Conservation (phyloP, 2,888 invertebrate species). For the Thereva unica region DNA sequence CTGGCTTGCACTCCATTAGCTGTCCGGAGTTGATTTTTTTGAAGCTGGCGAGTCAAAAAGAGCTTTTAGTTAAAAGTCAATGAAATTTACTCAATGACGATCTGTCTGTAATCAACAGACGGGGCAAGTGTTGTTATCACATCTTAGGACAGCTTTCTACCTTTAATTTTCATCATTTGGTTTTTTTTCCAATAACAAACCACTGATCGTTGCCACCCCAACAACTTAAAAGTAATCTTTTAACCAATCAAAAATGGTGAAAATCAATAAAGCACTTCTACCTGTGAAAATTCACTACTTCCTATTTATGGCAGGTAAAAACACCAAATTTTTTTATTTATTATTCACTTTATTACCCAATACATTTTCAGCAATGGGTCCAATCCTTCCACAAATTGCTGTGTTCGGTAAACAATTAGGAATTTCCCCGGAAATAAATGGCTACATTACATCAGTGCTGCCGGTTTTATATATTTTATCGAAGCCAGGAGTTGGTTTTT, state of each 20-base stretch:
- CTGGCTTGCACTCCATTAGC: no score
- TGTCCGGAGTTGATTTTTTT: no score
- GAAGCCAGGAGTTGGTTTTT: slow-evolving; percentile 75
- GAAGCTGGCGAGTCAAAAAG: no score
- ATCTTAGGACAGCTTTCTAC: no score
- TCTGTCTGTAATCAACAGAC: no score
- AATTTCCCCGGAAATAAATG: slow-evolving; percentile 75
- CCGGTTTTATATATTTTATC: slow-evolving; percentile 77
- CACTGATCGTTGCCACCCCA: no score
- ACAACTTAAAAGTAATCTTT: neutral
- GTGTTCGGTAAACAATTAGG: slow-evolving; percentile 80
- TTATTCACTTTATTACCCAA: slow-evolving; percentile 25
- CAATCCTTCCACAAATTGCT: slow-evolving; percentile 76
- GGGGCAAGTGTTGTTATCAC: no score
- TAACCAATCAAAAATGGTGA: slow-evolving; percentile 58
- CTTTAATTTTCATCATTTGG: no score
- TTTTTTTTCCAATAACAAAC: no score
- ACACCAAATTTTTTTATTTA: slow-evolving; percentile 11
- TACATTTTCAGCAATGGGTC: slow-evolving; percentile 71
- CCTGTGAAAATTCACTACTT: slow-evolving; percentile 87
- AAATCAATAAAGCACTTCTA: slow-evolving; percentile 70
- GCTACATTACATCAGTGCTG: slow-evolving; percentile 72
- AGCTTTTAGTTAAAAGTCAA: no score
- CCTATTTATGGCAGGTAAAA: slow-evolving; percentile 82
- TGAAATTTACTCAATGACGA: no score